Evolutionary conservation across 37 sponge, comb jelly and placozoan species (phyloP).

Genomic region (Haliclona indistincta): DNA sequence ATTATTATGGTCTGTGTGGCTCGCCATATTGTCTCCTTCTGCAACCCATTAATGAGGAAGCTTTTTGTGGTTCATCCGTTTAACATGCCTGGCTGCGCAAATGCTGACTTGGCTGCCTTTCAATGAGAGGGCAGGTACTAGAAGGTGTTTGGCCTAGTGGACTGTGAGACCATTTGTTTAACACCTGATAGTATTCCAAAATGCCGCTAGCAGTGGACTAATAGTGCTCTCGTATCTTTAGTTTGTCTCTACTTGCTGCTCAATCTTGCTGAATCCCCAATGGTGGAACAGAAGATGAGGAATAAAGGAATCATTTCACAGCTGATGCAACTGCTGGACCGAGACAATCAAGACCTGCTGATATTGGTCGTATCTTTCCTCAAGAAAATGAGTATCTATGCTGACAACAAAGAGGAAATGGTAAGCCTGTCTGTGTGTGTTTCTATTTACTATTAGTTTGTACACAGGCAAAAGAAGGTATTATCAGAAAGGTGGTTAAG

Average conservation of each 20-base stretch:
- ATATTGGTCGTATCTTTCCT: constrained; percentile 91
- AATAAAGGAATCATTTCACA: constrained; percentile 69
- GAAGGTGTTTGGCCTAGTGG: too few species aligned
- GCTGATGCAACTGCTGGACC: constrained; percentile 69
- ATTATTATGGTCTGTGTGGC: too few species aligned
- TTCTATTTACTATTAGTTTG: neutral
- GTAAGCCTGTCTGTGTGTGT: constrained; percentile 23
- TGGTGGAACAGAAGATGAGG: constrained; percentile 92
- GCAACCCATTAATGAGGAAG: neutral
- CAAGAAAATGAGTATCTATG: constrained; percentile 89
- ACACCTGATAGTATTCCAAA: neutral
- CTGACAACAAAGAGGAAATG: constrained; percentile 91
- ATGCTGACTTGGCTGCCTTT: too few species aligned
- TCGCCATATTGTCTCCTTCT: neutral
- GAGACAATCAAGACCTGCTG: constrained; percentile 83
- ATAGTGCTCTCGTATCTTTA: neutral
- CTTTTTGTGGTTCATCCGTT: neutral
- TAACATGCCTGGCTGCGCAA: too few species aligned
- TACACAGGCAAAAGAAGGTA: constrained; percentile 37
- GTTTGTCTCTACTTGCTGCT: constrained; percentile 85
- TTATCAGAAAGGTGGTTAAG: constrained; percentile 63
- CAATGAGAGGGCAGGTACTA: too few species aligned
- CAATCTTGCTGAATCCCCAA: constrained; percentile 87
- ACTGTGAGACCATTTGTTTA: too few species aligned
- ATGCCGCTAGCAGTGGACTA: neutral